Evolutionary conservation across 2,888 invertebrate species (phyloP), one percentile per base, ranked within the genome.

Genomic region (Phlogophora meticulosa): DNA sequence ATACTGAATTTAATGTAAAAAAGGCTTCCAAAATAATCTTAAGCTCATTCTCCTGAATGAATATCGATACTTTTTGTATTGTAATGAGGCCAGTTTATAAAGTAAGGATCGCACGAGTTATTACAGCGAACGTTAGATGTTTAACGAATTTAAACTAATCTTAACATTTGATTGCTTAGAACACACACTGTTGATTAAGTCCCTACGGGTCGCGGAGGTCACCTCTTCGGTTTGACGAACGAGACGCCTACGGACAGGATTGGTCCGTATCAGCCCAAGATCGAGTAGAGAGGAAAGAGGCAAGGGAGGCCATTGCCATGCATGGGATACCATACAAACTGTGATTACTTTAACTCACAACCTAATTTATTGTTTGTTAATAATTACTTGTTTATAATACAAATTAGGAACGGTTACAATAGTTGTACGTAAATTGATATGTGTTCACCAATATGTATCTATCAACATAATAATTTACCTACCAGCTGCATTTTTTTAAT

Each of bases 11-110:
- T 13, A 13, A 51, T n/a, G 42, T 7, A 22, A 28, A 40, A 69
- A 70, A 61, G 71, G 43, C 38, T 43, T 58, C 15, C 13, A 76
- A 76, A 71, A 62, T 57, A 56, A 42, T 61, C 52, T 60, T 42
- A 70, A 76, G 77, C 61, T 72, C 57, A 72, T 61, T 53, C 10
- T 57, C 20, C 22, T 56, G 22, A 36, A 45, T 51, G 10, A 49
- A 32, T 32, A 56, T 55, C n/a, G 17, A 34, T 49, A 43, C 59
- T 59, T 75, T 72, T 61, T 61, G 56, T 52, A 52, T 28, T 40
- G n/a, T 10, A 76, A 70, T 57, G n/a, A 56, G 13, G n/a, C 24
- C 76, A 40, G 17, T 1, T 53, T 46, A 71, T 43, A 38, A 57
- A 76, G 52, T 34, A 43, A 2, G 20, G 22, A 76, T 28, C 4